phyloP scores from a whole-genome alignment of 2,888 invertebrate species.

The Arge pagana region DNA sequence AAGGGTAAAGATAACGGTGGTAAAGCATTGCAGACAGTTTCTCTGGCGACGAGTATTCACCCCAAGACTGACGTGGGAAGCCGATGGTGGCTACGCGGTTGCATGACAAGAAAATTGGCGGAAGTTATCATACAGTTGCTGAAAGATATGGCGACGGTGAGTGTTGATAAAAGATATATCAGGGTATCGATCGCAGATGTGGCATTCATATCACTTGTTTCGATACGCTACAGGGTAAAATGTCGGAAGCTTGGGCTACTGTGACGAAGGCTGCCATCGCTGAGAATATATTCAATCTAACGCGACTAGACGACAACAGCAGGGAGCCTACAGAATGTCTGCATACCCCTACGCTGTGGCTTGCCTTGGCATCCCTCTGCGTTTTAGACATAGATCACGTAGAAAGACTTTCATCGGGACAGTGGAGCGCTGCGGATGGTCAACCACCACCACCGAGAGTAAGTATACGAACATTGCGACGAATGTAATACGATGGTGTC shows the following conservation, averaged over 20 bases:
- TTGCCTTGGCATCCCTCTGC: slow-evolving; percentile 90
- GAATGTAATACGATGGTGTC: slow-evolving; percentile 41
- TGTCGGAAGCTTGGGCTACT: slow-evolving; percentile 83
- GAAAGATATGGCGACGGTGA: slow-evolving; percentile 90
- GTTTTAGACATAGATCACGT: slow-evolving; percentile 91
- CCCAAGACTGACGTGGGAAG: slow-evolving; percentile 63
- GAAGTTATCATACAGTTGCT: slow-evolving; percentile 86
- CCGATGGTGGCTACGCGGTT: slow-evolving; percentile 87
- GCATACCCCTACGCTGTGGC: slow-evolving; percentile 85
- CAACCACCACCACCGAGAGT: slow-evolving; percentile 63
- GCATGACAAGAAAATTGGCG: slow-evolving; percentile 82
- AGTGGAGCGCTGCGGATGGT: slow-evolving; percentile 73
- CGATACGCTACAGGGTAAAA: slow-evolving; percentile 75
- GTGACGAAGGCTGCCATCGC: slow-evolving; percentile 89
- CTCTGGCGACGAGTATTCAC: slow-evolving; percentile 66
- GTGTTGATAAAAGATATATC: no score
- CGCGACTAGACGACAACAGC: slow-evolving; percentile 76
- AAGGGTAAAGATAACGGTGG: slow-evolving; percentile 65
- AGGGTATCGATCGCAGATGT: slow-evolving; percentile 3
- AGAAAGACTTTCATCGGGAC: slow-evolving; percentile 77
- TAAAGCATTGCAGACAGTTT: slow-evolving; percentile 60
- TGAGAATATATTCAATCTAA: slow-evolving; percentile 82
- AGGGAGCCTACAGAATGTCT: slow-evolving; percentile 79
- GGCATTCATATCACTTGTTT: slow-evolving; percentile 10
- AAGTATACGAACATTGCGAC: slow-evolving; percentile 24